phyloP scores from a whole-genome alignment of 1,140 invertebrate genomes.

The Zaprionus taronus region DNA sequence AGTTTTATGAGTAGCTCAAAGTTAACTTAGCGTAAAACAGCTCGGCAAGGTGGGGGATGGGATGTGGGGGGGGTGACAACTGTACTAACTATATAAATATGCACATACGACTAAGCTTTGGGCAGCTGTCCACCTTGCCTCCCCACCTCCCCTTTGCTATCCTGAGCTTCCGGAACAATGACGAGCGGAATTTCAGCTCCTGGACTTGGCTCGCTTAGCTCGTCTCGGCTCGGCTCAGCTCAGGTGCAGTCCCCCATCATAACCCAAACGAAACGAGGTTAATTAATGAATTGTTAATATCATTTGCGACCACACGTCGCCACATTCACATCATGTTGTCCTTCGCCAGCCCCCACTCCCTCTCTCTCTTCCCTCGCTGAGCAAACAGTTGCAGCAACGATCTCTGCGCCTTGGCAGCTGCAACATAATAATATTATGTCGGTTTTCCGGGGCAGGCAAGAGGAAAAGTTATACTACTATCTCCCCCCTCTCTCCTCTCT shows the following conservation, averaged over 20 bases:
- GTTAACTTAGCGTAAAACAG: conserved; percentile 66
- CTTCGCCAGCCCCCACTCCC: conserved; percentile 1
- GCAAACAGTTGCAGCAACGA: conserved; percentile 71
- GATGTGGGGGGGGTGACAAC: background rate
- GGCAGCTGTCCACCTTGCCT: conserved; percentile 26
- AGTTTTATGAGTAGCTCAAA: conserved; percentile 59
- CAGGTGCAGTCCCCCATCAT: conserved; percentile 57
- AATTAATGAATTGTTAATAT: conserved; percentile 83
- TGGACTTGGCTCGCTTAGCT: conserved; percentile 25
- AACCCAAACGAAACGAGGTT: conserved; percentile 78
- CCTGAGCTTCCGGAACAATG: conserved; percentile 56
- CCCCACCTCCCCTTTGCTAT: background rate
- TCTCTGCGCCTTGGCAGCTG: conserved; percentile 77
- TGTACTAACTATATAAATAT: conserved; percentile 72
- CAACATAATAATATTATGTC: conserved; percentile 80
- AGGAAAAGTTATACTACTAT: conserved; percentile 11
- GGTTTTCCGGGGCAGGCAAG: conserved; percentile 8
- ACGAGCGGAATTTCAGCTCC: conserved; percentile 43
- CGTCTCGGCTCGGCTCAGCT: conserved; percentile 10
- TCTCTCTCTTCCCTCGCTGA: conserved; percentile 13
- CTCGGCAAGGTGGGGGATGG: conserved; percentile 3
- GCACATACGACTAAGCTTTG: conserved; percentile 67
- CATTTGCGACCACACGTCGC: conserved; percentile 80
- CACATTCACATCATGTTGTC: conserved; percentile 59
- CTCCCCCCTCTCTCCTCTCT: background rate